Evolutionary conservation across 2,797 vertebrate genomes (phyloP).

Genomic region (Megaceryle alcyon): DNA sequence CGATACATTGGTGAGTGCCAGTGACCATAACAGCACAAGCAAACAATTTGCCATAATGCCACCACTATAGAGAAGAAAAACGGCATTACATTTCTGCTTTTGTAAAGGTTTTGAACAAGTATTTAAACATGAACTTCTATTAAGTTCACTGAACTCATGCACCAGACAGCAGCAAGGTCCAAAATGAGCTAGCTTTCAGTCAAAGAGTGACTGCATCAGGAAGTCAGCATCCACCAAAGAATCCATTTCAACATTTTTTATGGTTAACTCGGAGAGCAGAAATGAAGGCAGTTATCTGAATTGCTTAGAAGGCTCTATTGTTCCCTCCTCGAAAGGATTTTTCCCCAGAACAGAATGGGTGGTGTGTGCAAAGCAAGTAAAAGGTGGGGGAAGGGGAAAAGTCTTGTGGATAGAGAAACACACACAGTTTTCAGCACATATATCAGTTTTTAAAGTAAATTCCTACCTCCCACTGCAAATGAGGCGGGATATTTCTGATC

Average conservation of each 20-base stretch:
- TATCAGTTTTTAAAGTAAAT: slow-evolving; percentile 26
- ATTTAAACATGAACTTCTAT: not conserved
- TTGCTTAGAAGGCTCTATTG: slow-evolving; percentile 69
- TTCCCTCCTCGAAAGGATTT: slow-evolving; percentile 67
- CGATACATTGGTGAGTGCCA: not conserved
- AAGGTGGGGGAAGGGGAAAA: slow-evolving; percentile 51
- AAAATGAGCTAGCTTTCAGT: not conserved
- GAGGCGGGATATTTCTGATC: slow-evolving; percentile 96
- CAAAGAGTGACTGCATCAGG: slow-evolving; percentile 41
- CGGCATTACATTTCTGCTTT: not conserved
- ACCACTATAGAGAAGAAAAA: not conserved
- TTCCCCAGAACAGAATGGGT: slow-evolving; percentile 62
- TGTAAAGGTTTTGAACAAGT: not conserved
- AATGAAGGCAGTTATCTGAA: slow-evolving; percentile 69
- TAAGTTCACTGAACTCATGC: not conserved
- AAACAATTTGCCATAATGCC: not conserved
- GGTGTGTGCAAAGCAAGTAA: slow-evolving; percentile 43
- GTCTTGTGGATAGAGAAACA: slow-evolving; percentile 16
- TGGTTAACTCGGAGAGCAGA: slow-evolving; percentile 56
- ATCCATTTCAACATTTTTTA: slow-evolving; percentile 66
- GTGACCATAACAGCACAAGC: not conserved
- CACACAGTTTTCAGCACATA: slow-evolving; percentile 33
- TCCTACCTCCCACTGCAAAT: slow-evolving; percentile 97
- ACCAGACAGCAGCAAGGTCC: not conserved
- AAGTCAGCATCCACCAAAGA: slow-evolving; percentile 57